Evolutionary conservation across 1,140 invertebrate genomes (phyloP).

Genomic region (Scaptomyza hsui): DNA sequence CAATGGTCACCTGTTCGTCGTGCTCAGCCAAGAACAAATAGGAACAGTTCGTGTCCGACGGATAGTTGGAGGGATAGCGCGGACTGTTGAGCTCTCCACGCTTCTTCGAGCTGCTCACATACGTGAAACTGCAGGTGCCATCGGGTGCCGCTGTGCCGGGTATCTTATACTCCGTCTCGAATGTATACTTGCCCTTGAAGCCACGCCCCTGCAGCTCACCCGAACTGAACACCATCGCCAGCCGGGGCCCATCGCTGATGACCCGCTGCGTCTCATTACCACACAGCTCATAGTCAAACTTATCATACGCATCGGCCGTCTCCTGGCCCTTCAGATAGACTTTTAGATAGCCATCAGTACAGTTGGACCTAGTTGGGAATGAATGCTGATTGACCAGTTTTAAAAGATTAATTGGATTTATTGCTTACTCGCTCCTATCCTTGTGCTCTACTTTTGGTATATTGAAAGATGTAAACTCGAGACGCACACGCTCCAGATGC

Average conservation of each 20-base stretch:
- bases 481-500: constrained; percentile 95
- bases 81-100: constrained; percentile 97
- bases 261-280: constrained; percentile 89
- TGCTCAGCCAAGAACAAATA: constrained; percentile 94
- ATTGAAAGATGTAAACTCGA: constrained; percentile 94
- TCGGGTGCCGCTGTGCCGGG: constrained; percentile 96
- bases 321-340: constrained; percentile 96
- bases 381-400: neutral
- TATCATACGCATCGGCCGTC: constrained; percentile 95
- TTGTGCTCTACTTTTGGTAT: constrained; percentile 92
- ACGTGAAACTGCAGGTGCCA: constrained; percentile 95
- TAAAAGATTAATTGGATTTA: neutral
- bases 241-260: constrained; percentile 94
- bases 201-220: constrained; percentile 94
- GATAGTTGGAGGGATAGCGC: constrained; percentile 97
- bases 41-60: constrained; percentile 95
- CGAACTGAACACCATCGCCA: constrained; percentile 96
- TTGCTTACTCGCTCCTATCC: constrained; percentile 81
- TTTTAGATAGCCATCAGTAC: constrained; percentile 95
- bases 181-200: constrained; percentile 90
- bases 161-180: constrained; percentile 92
- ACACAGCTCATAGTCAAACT: constrained; percentile 96
- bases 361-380: constrained; percentile 86
- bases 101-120: constrained; percentile 93
- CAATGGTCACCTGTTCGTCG: constrained; percentile 95